Percentiles rank a stretch among this genome's conserved stretches.
Conservation (phyloP, 64 coral and sea anemone genomes). For the Dendronephthya gigantea region DNA sequence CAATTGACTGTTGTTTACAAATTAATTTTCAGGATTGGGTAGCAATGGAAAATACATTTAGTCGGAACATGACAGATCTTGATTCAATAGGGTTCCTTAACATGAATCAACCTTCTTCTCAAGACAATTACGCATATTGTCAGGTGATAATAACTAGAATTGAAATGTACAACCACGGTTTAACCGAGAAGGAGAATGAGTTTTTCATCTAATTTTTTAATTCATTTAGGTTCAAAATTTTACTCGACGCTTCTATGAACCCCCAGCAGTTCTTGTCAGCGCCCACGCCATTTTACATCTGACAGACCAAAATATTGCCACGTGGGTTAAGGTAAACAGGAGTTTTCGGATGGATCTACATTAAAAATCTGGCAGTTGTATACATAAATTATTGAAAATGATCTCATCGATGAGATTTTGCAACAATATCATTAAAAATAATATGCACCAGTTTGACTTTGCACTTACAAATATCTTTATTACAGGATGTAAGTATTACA, state of each 20-base stretch:
- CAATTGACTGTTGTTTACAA: too few species aligned
- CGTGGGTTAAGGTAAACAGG: slow-evolving; percentile 15
- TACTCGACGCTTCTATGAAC: neutral
- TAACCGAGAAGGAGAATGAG: too few species aligned
- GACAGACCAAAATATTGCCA: neutral
- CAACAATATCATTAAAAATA: too few species aligned
- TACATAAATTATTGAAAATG: too few species aligned
- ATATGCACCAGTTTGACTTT: too few species aligned
- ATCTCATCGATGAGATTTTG: too few species aligned
- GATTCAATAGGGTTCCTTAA: neutral
- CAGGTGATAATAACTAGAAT: neutral
- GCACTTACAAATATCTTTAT: too few species aligned
- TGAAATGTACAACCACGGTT: too few species aligned
- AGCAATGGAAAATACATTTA: neutral
- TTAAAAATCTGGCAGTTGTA: too few species aligned
- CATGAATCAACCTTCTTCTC: neutral
- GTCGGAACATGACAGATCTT: neutral
- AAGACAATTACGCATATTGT: neutral
- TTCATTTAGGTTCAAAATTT: neutral
- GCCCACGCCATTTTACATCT: neutral
- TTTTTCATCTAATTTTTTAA: too few species aligned
- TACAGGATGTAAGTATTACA: neutral
- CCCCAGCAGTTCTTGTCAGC: neutral
- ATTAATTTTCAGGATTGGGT: neutral
- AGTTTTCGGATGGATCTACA: too few species aligned